Percentiles rank a stretch among this genome's conserved stretches.
phyloP scores from a whole-genome alignment of 2,113 vertebrate genomes.

The Scomber japonicus region DNA sequence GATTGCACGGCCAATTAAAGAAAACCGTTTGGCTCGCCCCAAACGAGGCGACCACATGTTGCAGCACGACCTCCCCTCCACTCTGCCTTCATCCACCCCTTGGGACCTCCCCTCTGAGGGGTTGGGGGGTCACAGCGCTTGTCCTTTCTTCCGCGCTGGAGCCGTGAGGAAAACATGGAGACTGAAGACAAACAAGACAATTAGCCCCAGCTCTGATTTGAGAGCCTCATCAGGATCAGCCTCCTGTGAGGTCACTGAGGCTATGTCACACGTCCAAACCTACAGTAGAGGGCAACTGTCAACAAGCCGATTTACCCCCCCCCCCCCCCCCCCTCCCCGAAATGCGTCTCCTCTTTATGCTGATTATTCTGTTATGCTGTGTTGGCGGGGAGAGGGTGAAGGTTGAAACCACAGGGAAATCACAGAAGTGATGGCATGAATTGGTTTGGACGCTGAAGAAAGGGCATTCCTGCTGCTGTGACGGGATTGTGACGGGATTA shows the following conservation, averaged over 20 bases:
- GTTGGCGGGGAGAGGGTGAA: conserved; percentile 13
- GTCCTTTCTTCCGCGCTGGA: conserved; percentile 86
- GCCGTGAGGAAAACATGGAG: conserved; percentile 53
- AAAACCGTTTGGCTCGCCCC: conserved; percentile 85
- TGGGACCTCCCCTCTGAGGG: conserved; percentile 66
- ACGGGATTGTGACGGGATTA: conserved; percentile 31
- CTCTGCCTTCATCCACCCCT: conserved; percentile 38
- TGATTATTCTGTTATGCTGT: conserved; percentile 23
- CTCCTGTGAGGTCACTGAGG: conserved; percentile 41
- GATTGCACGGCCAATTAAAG: conserved; percentile 88
- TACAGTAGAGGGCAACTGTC: conserved; percentile 67
- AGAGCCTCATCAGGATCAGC: conserved; percentile 16
- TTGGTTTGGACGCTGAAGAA: conserved; percentile 24
- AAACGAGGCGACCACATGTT: conserved; percentile 91
- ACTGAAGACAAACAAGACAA: conserved; percentile 73
- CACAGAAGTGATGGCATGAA: conserved; percentile 16
- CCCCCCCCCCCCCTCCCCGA: background rate
- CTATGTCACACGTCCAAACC: conserved; percentile 33
- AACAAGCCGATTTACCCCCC: conserved; percentile 43
- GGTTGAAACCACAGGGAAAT: conserved; percentile 50
- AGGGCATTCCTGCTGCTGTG: conserved; percentile 11
- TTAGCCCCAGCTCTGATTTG: conserved; percentile 48
- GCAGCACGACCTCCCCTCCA: conserved; percentile 57
- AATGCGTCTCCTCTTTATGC: conserved; percentile 8
- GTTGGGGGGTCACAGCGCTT: conserved; percentile 86